Evolutionary conservation across 2,888 invertebrate species (phyloP), one percentile per base, ranked within the genome.

Genomic region (Pollenia griseotomentosa): DNA sequence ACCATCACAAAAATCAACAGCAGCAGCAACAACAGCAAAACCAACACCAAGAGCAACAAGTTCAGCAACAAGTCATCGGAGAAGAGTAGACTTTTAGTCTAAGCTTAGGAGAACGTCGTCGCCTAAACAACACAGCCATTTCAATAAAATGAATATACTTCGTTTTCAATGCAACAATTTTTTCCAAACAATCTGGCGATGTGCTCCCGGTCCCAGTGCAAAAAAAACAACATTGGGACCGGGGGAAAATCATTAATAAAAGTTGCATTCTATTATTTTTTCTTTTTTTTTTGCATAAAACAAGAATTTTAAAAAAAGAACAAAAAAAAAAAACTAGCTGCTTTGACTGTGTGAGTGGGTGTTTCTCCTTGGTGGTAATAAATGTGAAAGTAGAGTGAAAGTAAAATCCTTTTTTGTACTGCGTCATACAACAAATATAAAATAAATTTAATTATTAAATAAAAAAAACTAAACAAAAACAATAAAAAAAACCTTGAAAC

Each of bases 1-100:
- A 92, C 74, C 91, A 93, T 78, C 90, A 93, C 70, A 91, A 92
- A 65, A 90, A 92, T 55, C 88, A 90, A 11, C 89, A 90, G n/a
- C 87, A 88, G 23, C 86, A 81, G 4, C 82, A 86, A 5, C 85
- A 89, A 48, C 86, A 88, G 8, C 83, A 85, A 12, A 81, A 89
- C 4, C 88, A 85, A 86, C 87, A 89, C 59, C 83, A 86, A 68
- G 85, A 89, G 0, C 88, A 87, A 86, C 86, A 81, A 59, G 86
- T 88, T 59, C 88, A 88, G 57, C 89, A 89, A 55, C 88, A 88
- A 74, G 83, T 86, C 44, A 88, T 88, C 55, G 89, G 83, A 68
- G 89, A 89, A 82, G 89, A 89, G 89, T 89, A 89, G 59, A 83
- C 55, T 16, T 33, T 11, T 57, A 57, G 19, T 61, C 11, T 44